These are phyloP conservation scores for Orientallactaga bullata DNA, from an alignment of 2,113 vertebrate genomes.

Conservation along the genomic window DNA sequence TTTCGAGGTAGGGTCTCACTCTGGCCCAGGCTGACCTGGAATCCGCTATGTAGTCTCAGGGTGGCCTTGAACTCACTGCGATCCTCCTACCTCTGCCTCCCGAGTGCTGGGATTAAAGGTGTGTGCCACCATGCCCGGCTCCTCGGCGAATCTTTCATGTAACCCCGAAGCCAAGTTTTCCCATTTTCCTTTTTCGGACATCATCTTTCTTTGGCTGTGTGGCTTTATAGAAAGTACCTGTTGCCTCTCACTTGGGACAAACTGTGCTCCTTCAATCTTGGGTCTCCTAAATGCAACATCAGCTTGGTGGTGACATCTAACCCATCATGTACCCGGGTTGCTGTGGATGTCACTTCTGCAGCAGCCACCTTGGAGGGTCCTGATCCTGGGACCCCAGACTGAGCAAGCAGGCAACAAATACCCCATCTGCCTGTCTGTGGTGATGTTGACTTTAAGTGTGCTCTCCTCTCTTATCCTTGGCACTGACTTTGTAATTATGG, in stretches of 20 bases:
- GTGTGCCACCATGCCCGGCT: too few relatives aligned
- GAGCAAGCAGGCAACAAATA: not conserved
- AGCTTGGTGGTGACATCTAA: not conserved
- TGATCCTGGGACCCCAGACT: not conserved
- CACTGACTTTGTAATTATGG: conserved; percentile 76
- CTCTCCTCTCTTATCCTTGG: not conserved
- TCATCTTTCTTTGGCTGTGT: not conserved
- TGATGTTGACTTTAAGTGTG: not conserved
- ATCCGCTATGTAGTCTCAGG: too few relatives aligned
- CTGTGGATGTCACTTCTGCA: not conserved
- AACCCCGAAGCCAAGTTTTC: not conserved
- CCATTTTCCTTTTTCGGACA: not conserved
- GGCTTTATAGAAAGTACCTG: not conserved
- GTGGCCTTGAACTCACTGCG: too few relatives aligned
- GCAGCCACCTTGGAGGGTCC: not conserved
- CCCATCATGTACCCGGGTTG: not conserved
- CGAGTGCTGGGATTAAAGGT: too few relatives aligned
- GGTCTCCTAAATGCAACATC: not conserved
- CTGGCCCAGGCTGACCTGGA: too few relatives aligned
- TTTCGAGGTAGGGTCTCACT: too few relatives aligned
- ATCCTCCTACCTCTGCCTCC: too few relatives aligned
- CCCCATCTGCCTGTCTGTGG: not conserved
- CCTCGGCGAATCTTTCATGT: not conserved
- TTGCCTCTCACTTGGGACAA: not conserved
- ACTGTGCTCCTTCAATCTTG: not conserved